Percentiles rank a stretch among this genome's conserved stretches.
Evolutionary conservation across 2,113 vertebrate genomes (phyloP).

Genomic region (Anthoscopus minutus): DNA sequence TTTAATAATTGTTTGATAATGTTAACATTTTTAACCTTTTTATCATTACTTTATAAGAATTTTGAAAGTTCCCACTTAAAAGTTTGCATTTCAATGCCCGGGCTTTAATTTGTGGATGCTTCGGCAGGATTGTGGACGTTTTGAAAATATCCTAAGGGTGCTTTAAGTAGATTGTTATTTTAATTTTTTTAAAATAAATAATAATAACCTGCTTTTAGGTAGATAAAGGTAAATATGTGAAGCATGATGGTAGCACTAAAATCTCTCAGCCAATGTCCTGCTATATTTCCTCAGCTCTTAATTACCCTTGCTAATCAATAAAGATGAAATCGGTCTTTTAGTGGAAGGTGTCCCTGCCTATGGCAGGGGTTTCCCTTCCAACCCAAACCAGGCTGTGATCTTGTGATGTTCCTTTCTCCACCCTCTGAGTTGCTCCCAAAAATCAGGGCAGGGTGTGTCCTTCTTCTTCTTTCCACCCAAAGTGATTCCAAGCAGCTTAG

Average conservation of each 20-base stretch:
- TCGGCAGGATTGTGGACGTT: accelerated
- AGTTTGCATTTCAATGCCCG: accelerated
- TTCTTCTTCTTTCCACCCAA: not conserved
- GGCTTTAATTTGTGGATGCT: not conserved
- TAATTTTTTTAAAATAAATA: not conserved
- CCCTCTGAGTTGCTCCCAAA: accelerated
- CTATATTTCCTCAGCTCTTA: not conserved
- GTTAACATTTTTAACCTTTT: not conserved
- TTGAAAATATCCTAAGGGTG: not conserved
- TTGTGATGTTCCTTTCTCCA: not conserved
- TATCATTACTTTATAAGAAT: not conserved
- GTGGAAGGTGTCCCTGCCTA: not conserved
- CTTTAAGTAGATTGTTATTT: not conserved
- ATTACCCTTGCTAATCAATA: not conserved
- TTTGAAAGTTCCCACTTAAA: not conserved
- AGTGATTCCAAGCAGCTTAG: not conserved
- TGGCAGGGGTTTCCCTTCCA: not conserved
- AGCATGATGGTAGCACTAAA: accelerated
- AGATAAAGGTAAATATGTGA: accelerated
- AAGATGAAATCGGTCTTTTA: not conserved
- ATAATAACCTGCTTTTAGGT: not conserved
- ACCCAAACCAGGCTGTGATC: not conserved
- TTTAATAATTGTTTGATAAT: not conserved
- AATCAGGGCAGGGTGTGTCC: not conserved
- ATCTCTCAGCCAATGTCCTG: accelerated